Percentiles rank a stretch among this genome's conserved stretches.
These are phyloP conservation scores for Selene dorsalis DNA, from an alignment of 2,797 vertebrate genomes.

Conservation along the genomic window DNA sequence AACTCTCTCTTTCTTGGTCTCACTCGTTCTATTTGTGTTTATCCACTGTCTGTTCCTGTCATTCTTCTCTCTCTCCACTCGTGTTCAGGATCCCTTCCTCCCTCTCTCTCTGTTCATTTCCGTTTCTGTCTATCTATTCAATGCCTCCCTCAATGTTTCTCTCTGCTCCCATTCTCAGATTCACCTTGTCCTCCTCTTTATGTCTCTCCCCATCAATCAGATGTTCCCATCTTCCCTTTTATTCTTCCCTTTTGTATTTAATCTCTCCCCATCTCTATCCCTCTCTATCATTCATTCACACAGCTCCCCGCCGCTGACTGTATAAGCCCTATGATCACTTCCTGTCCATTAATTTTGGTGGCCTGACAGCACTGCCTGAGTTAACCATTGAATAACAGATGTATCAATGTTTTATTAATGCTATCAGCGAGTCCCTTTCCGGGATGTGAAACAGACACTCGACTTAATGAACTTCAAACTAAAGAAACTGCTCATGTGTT, in stretches of 20 bases:
- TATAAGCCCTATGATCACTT: conserved; percentile 79
- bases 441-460: conserved; percentile 65
- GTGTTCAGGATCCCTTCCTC: conserved; percentile 41
- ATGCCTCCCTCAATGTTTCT: conserved; percentile 35
- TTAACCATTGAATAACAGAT: conserved; percentile 79
- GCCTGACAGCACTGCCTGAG: conserved; percentile 71
- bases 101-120: conserved; percentile 61
- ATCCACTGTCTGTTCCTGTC: conserved; percentile 38
- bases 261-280: conserved; percentile 67
- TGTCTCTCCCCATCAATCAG: conserved; percentile 74
- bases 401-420: conserved; percentile 80
- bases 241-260: conserved; percentile 73
- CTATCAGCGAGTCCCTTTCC: conserved; percentile 61
- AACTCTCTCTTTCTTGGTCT: conserved; percentile 38
- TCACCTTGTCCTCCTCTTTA: conserved; percentile 70
- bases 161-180: conserved; percentile 45
- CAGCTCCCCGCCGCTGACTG: conserved; percentile 69
- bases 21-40: conserved; percentile 30
- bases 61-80: conserved; percentile 30
- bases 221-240: conserved; percentile 74
- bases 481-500: neutral
- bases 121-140: conserved; percentile 50
- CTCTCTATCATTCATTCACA: conserved; percentile 68
- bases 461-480: conserved; percentile 61
- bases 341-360: conserved; percentile 78